A percentile compares a stretch with the other conserved stretches of the same genome.
These are phyloP conservation scores for Vesta saturnalis DNA, from an alignment of 2,888 invertebrate genomes.

Conservation along the genomic window DNA sequence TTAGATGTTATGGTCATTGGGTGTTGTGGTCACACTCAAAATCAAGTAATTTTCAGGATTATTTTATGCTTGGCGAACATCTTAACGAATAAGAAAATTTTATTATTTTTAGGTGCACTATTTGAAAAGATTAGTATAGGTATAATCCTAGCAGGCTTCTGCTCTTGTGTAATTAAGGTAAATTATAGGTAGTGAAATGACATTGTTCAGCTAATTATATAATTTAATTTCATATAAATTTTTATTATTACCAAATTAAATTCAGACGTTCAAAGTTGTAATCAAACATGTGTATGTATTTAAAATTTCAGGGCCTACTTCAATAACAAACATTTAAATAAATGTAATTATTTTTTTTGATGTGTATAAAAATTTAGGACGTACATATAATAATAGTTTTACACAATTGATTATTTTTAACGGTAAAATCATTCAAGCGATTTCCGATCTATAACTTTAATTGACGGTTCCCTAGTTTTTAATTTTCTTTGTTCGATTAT, in stretches of 20 bases:
- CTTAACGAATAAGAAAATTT: too few species aligned
- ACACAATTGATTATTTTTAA: background rate
- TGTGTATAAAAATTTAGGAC: slow-evolving; percentile 1
- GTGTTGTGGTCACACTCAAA: too few species aligned
- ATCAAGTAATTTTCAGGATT: too few species aligned
- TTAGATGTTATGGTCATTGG: too few species aligned
- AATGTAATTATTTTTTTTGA: background rate
- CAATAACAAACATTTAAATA: background rate
- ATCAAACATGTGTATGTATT: background rate
- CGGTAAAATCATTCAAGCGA: background rate
- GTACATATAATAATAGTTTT: background rate
- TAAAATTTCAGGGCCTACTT: background rate
- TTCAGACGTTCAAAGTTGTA: background rate
- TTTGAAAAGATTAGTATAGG: too few species aligned
- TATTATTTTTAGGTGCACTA: too few species aligned
- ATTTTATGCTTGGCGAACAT: too few species aligned
- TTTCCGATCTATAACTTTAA: background rate
- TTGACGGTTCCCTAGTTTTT: background rate
- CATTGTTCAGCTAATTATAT: background rate
- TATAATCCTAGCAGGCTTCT: too few species aligned
- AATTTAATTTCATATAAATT: background rate
- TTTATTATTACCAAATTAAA: background rate
- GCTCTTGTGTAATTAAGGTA: background rate
- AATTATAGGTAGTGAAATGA: background rate
- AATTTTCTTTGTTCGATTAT: background rate